phyloP scores from a whole-genome alignment of 2,113 vertebrate species.

The Budorcas taxicolor region DNA sequence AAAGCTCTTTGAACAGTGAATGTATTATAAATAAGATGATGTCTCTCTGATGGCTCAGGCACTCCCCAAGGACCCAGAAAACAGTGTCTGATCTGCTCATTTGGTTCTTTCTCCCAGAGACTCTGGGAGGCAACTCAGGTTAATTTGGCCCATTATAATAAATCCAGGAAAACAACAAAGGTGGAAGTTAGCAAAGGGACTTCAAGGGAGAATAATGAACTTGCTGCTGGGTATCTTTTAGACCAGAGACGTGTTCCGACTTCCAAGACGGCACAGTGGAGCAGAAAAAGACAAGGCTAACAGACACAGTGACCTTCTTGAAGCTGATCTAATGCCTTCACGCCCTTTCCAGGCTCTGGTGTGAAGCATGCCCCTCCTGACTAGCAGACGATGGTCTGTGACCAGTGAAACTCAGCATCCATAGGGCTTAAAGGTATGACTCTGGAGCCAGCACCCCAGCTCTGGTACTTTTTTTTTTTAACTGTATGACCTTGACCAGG shows the following conservation, averaged over 20 bases:
- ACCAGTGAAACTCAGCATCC: not conserved
- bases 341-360: not conserved
- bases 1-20: conserved; percentile 27
- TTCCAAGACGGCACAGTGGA: not conserved
- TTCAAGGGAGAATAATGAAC: conserved; percentile 16
- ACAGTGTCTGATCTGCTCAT: not conserved
- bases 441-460: not conserved
- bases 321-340: not conserved
- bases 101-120: not conserved
- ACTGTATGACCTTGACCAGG: not conserved
- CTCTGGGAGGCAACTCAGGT: not conserved
- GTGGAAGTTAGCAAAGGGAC: not conserved
- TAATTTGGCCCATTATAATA: not conserved
- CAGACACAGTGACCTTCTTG: accelerated
- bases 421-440: not conserved
- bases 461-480: not conserved
- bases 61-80: not conserved
- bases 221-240: not conserved
- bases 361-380: not conserved
- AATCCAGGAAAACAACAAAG: conserved; percentile 18
- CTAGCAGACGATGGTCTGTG: not conserved
- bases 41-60: conserved; percentile 17
- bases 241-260: not conserved
- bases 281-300: not conserved
- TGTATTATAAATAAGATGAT: conserved; percentile 57